phyloP scores from a whole-genome alignment of 2,113 vertebrate species.

The Motacilla alba region DNA sequence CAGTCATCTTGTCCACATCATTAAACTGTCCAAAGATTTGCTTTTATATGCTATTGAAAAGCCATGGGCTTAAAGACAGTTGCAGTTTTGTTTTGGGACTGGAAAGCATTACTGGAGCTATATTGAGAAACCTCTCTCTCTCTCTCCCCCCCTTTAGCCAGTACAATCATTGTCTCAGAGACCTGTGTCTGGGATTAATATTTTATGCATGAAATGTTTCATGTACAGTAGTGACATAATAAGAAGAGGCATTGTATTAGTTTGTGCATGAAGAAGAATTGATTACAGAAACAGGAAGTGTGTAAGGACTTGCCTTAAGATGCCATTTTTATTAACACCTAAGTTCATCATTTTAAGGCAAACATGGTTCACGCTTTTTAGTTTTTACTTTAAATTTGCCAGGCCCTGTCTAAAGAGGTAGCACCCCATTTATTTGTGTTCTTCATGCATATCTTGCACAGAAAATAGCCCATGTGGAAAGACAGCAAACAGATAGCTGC shows the following conservation, averaged over 20 bases:
- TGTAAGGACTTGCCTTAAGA: slow-evolving; percentile 19
- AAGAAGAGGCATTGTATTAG: slow-evolving; percentile 64
- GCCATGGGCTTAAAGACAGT: not conserved
- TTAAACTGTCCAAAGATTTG: not conserved
- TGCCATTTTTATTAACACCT: slow-evolving; percentile 53
- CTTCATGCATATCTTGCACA: slow-evolving; percentile 31
- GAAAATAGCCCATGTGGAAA: slow-evolving; percentile 67
- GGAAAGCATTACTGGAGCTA: not conserved
- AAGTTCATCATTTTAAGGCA: slow-evolving; percentile 26
- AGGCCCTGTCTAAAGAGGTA: not conserved
- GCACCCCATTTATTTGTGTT: slow-evolving; percentile 16
- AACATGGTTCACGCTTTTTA: not conserved
- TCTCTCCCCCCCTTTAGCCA: not conserved
- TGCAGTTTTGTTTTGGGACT: not conserved
- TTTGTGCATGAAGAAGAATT: slow-evolving; percentile 30
- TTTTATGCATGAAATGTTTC: slow-evolving; percentile 65
- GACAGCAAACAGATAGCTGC: slow-evolving; percentile 60
- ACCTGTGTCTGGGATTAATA: slow-evolving; percentile 49
- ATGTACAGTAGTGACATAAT: slow-evolving; percentile 69
- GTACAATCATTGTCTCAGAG: slow-evolving; percentile 12
- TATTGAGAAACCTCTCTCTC: not conserved
- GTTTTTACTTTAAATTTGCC: slow-evolving; percentile 11
- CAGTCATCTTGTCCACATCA: not conserved
- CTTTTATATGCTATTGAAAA: not conserved
- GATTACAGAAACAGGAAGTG: slow-evolving; percentile 20